Conservation (phyloP, 2,888 invertebrate genomes). For the Oasisia sp. region DNA sequence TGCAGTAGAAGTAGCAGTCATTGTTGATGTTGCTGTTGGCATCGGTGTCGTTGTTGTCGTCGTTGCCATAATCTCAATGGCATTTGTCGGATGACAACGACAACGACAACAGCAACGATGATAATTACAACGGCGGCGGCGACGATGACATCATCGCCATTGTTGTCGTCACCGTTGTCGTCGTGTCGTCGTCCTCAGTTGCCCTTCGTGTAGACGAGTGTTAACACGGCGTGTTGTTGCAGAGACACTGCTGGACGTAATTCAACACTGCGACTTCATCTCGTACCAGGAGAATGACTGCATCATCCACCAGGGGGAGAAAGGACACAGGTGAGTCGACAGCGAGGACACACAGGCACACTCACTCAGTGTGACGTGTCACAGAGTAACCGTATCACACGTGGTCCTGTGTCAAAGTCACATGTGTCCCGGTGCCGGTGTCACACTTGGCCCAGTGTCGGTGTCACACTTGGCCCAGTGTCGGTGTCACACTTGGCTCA, state of each 20-base stretch:
- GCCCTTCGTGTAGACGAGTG: slow-evolving; percentile 24
- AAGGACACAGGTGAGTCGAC: slow-evolving; percentile 38
- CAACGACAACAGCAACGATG: no score
- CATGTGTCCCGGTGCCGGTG: no score
- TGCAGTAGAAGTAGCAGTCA: not conserved
- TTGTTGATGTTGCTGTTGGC: not conserved
- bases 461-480: no score
- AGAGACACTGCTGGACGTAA: slow-evolving; percentile 41
- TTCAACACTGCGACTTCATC: slow-evolving; percentile 42
- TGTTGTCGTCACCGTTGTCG: not conserved
- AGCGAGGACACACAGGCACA: no score
- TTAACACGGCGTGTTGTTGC: not conserved
- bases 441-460: no score
- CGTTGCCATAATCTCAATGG: not conserved
- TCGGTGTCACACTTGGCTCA: no score
- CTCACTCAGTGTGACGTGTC: no score
- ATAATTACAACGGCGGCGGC: no score
- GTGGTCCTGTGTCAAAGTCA: no score
- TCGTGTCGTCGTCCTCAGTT: slow-evolving; percentile 28
- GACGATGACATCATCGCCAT: not conserved
- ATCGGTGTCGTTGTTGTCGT: not conserved
- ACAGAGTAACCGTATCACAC: no score
- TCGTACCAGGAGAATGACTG: slow-evolving; percentile 37
- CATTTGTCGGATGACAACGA: not conserved
- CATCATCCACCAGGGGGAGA: slow-evolving; percentile 42